Evolutionary conservation across 2,888 invertebrate species (phyloP), one percentile per base, ranked within the genome.

Genomic region (Actias luna): DNA sequence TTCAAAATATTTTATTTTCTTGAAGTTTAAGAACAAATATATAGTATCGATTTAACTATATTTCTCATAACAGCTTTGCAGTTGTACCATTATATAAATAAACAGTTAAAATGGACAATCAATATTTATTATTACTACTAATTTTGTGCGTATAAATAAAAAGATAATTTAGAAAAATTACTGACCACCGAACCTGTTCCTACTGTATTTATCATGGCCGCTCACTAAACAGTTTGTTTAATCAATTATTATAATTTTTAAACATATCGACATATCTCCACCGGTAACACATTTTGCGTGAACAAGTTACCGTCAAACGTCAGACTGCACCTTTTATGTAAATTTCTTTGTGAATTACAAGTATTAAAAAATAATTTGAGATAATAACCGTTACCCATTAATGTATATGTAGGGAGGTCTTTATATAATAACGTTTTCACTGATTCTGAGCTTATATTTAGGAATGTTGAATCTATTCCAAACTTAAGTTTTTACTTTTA

Each of bases 321-420:
- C 12, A 7, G 16, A 55, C 29, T 55, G 55, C 55, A 55, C 55
- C 55, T 55, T 55, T 55, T 55, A 55, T 55, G 55, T 55, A 29
- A 55, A 55, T 55, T 29, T 29, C 22, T 50, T 22, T 25, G 22
- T 25, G 25, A 50, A 22, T 25, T 50, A 50, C 12, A 12, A 50
- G 12, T 25, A 22, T 12, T 50, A 25, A 25, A 50, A 25, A 22
- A 3, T 50, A 12, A 50, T 50, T 2, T 25, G 25, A 3, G 12
- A 18, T 42, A 42, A 7, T 42, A 42, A n/a, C 18, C 1, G 18
- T 42, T 42, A 8, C 4, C 18, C n/a, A 4, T 14, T 7, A 5
- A 33, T 2, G 33, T 33, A 7, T 33, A 33, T 33, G 7, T 3
- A 33, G 33, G 33, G 33, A 7, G 1, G 4, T 33, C 33, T 1